Evolutionary conservation across 2,797 vertebrate species (phyloP).

Genomic region (Philypnodon macrostomus): DNA sequence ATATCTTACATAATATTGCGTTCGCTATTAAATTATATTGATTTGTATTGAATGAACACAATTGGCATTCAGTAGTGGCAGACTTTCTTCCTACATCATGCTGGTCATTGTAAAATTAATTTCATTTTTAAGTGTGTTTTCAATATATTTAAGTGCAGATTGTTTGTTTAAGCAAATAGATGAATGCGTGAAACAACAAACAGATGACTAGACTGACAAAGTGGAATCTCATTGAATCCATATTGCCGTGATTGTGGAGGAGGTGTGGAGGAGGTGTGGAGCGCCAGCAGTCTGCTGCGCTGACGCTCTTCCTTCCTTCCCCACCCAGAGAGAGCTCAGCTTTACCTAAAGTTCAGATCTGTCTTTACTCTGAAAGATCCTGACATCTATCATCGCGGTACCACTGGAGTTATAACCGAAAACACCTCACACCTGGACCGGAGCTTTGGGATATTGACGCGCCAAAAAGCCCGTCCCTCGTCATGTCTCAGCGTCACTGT

Average conservation of each 20-base stretch:
- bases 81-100: no score
- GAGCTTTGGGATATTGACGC: constrained; percentile 57
- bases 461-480: constrained; percentile 51
- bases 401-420: background rate
- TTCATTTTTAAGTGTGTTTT: no score
- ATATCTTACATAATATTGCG: no score
- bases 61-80: no score
- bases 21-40: no score
- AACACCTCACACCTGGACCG: constrained; percentile 14
- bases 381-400: background rate
- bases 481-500: constrained; percentile 56
- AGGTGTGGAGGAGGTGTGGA: constrained; percentile 47
- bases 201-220: background rate
- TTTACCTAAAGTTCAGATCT: constrained; percentile 29
- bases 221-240: constrained; percentile 34
- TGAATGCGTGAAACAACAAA: no score
- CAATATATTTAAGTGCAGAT: no score
- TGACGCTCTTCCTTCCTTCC: constrained; percentile 84
- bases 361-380: constrained; percentile 15
- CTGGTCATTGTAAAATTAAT: no score
- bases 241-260: constrained; percentile 24
- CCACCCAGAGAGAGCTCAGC: constrained; percentile 68
- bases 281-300: constrained; percentile 60
- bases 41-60: no score
- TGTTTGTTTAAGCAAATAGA: no score